Evolutionary conservation across 2,113 vertebrate genomes (phyloP).

Genomic region (Amblyopsis rosae): DNA sequence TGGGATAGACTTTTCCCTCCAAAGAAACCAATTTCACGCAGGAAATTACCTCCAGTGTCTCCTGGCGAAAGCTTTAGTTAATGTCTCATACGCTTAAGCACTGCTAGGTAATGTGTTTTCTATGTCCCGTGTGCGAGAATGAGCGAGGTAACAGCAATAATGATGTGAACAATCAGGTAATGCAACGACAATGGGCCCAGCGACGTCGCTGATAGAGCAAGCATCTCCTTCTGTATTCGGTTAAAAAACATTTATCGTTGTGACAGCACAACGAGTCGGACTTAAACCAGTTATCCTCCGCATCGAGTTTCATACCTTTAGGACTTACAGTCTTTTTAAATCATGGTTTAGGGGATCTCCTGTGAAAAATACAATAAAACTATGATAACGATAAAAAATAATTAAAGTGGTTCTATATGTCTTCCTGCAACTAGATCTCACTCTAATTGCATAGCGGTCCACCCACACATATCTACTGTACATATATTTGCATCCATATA

Average conservation of each 20-base stretch:
- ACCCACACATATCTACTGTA: too few species aligned
- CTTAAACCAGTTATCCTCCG: constrained; percentile 13
- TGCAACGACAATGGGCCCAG: constrained; percentile 19
- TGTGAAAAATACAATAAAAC: too few species aligned
- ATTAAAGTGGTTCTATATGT: too few species aligned
- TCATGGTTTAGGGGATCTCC: too few species aligned
- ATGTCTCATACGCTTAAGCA: constrained; percentile 59
- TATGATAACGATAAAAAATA: too few species aligned
- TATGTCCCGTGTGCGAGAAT: constrained; percentile 41
- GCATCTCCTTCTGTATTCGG: constrained; percentile 10
- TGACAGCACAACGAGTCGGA: constrained; percentile 14
- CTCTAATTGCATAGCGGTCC: too few species aligned
- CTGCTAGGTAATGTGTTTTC: constrained; percentile 54
- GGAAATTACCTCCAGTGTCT: constrained; percentile 61
- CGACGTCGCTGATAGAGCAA: constrained; percentile 30
- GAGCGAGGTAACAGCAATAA: constrained; percentile 28
- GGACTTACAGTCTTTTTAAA: too few species aligned
- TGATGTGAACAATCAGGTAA: constrained; percentile 40
- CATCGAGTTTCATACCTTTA: too few species aligned
- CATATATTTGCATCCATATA: too few species aligned
- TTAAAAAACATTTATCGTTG: constrained; percentile 25
- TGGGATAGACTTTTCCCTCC: constrained; percentile 34
- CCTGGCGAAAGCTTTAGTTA: constrained; percentile 60
- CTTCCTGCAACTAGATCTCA: too few species aligned
- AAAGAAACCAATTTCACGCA: constrained; percentile 60